phyloP scores from a whole-genome alignment of 2,797 vertebrate species.

The Columba guinea region DNA sequence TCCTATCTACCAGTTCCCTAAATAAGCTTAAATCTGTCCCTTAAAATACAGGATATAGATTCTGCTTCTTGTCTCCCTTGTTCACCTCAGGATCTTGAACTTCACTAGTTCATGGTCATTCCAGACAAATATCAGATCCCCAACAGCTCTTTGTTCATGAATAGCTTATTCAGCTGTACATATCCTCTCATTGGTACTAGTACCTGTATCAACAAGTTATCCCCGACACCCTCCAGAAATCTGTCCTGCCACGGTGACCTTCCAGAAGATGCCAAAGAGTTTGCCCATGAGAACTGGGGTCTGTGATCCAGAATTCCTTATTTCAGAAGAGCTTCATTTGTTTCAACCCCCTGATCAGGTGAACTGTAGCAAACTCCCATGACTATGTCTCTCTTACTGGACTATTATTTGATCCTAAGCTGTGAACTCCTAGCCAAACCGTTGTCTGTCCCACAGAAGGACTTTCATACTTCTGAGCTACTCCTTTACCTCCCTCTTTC shows the following conservation, averaged over 20 bases:
- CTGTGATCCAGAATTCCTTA: not conserved
- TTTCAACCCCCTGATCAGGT: not conserved
- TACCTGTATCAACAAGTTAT: no score
- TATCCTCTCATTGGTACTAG: not conserved
- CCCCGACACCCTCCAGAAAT: not conserved
- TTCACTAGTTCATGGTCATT: not conserved
- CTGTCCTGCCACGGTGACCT: not conserved
- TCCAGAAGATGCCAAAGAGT: not conserved
- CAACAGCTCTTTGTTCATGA: not conserved
- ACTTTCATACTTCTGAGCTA: not conserved
- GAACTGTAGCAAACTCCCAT: not conserved
- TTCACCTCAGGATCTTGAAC: not conserved
- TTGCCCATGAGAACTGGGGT: accelerated
- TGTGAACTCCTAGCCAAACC: not conserved
- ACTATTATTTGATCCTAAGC: not conserved
- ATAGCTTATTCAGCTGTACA: not conserved
- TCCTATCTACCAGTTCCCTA: not conserved
- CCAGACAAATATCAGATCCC: not conserved
- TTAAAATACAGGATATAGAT: not conserved
- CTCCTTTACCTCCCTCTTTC: not conserved
- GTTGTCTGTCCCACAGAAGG: not conserved
- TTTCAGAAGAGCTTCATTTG: not conserved
- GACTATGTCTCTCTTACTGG: not conserved
- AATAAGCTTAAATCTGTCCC: not conserved
- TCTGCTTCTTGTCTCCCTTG: not conserved